These are phyloP conservation scores for Tiliacea aurago DNA, from an alignment of 2,888 invertebrate genomes.

Conservation along the genomic window DNA sequence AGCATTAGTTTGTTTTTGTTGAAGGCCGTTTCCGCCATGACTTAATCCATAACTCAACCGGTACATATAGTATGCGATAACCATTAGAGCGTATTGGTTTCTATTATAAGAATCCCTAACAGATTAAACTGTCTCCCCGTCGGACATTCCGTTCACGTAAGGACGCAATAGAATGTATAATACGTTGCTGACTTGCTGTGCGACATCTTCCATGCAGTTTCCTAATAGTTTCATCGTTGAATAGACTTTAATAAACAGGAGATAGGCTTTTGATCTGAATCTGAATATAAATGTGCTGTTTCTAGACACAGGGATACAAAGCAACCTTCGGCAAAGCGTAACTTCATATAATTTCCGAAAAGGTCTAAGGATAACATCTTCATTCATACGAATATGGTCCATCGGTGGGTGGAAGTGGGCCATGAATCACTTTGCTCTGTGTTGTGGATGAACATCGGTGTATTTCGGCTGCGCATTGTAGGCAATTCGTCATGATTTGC, in stretches of 20 bases:
- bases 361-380: slow-evolving; percentile 68
- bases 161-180: slow-evolving; percentile 60
- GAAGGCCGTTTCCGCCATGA: slow-evolving; percentile 81
- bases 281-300: slow-evolving; percentile 68
- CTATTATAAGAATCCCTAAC: slow-evolving; percentile 64
- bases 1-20: slow-evolving; percentile 85
- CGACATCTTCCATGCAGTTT: slow-evolving; percentile 69
- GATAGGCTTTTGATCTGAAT: slow-evolving; percentile 74
- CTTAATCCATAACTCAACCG: slow-evolving; percentile 74
- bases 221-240: slow-evolving; percentile 66
- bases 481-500: slow-evolving; percentile 89
- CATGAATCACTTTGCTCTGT: slow-evolving; percentile 69
- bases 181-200: slow-evolving; percentile 51
- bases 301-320: slow-evolving; percentile 50
- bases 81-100: slow-evolving; percentile 70
- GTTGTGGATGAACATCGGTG: slow-evolving; percentile 70
- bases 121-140: slow-evolving; percentile 62
- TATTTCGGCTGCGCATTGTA: slow-evolving; percentile 86
- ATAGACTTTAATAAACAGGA: slow-evolving; percentile 72
- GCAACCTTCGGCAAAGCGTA: slow-evolving; percentile 62
- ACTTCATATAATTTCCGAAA: slow-evolving; percentile 63
- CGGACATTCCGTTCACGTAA: slow-evolving; percentile 61
- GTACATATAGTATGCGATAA: slow-evolving; percentile 65
- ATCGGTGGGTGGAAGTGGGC: slow-evolving; percentile 70
- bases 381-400: slow-evolving; percentile 68